A percentile compares a stretch with the other conserved stretches of the same genome.
These are phyloP conservation scores for Leuctra nigra DNA, from an alignment of 2,888 invertebrate species.

Conservation along the genomic window DNA sequence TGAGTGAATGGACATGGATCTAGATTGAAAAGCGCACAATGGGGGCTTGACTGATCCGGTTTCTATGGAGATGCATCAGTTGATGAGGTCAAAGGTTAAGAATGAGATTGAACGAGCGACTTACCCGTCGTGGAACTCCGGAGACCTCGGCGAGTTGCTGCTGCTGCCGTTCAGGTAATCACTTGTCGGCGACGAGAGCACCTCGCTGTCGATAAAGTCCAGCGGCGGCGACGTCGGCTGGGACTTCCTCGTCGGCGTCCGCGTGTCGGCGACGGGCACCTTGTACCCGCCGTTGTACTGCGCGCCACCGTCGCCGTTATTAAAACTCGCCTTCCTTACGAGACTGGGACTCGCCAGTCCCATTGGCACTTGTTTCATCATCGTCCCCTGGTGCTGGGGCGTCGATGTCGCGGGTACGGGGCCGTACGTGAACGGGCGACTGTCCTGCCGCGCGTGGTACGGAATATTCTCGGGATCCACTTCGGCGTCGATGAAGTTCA, in stretches of 20 bases:
- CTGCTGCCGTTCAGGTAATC: slow-evolving; percentile 34
- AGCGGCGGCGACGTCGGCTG: slow-evolving; percentile 22
- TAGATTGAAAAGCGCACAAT: too few relatives aligned
- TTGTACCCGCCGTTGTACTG: slow-evolving; percentile 39
- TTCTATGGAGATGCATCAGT: too few relatives aligned
- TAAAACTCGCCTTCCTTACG: slow-evolving; percentile 63
- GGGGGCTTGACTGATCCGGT: too few relatives aligned
- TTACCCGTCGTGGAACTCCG: slow-evolving; percentile 47
- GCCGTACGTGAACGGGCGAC: slow-evolving; percentile 85
- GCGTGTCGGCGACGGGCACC: slow-evolving; percentile 23
- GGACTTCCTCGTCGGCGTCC: slow-evolving; percentile 24
- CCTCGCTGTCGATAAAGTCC: slow-evolving; percentile 24
- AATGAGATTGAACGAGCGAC: too few relatives aligned
- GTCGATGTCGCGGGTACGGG: slow-evolving; percentile 43
- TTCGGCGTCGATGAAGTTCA: slow-evolving; percentile 40
- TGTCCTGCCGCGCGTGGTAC: slow-evolving; percentile 86
- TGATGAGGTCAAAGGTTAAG: too few relatives aligned
- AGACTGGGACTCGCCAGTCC: slow-evolving; percentile 77
- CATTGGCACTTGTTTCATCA: slow-evolving; percentile 61
- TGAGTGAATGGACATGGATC: too few relatives aligned
- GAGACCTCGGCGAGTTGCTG: slow-evolving; percentile 37
- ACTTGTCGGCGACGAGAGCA: slow-evolving; percentile 26
- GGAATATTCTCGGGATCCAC: slow-evolving; percentile 64
- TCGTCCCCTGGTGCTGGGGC: slow-evolving; percentile 32
- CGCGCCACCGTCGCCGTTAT: slow-evolving; percentile 37